These are phyloP conservation scores for Elgaria multicarinata DNA, from an alignment of 2,113 vertebrate genomes.

Conservation along the genomic window DNA sequence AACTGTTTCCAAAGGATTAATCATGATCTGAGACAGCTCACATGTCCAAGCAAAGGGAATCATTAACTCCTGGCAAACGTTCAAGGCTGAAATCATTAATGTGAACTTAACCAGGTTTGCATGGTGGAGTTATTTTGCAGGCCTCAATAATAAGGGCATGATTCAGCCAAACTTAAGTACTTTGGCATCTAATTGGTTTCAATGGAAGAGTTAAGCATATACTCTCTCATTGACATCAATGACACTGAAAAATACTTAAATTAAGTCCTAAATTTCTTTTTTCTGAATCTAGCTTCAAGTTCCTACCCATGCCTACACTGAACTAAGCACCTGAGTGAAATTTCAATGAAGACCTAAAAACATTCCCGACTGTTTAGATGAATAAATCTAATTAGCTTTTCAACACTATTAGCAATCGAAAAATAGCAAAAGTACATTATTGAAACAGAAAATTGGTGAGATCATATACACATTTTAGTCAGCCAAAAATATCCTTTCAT, in stretches of 20 bases:
- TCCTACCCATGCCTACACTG: background rate
- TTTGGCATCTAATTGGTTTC: background rate
- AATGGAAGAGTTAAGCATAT: background rate
- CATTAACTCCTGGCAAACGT: conserved; percentile 9
- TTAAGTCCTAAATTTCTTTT: background rate
- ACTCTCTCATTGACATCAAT: background rate
- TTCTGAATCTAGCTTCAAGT: background rate
- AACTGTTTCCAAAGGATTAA: conserved; percentile 20
- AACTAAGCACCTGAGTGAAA: background rate
- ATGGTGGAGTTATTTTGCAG: background rate
- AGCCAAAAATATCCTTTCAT: background rate
- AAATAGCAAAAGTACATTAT: background rate
- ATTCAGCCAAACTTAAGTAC: background rate
- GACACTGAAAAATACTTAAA: background rate
- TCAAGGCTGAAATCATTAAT: background rate
- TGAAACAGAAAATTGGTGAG: background rate
- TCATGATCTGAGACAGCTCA: background rate
- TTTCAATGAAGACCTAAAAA: background rate
- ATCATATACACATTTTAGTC: background rate
- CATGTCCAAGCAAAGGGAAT: background rate
- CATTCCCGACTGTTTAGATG: background rate
- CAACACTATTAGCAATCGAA: background rate
- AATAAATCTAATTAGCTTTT: background rate
- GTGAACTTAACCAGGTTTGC: accelerated
- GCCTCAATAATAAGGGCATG: background rate